phyloP scores from a whole-genome alignment of 2,797 vertebrate species.

The Brachyalestes nurse region DNA sequence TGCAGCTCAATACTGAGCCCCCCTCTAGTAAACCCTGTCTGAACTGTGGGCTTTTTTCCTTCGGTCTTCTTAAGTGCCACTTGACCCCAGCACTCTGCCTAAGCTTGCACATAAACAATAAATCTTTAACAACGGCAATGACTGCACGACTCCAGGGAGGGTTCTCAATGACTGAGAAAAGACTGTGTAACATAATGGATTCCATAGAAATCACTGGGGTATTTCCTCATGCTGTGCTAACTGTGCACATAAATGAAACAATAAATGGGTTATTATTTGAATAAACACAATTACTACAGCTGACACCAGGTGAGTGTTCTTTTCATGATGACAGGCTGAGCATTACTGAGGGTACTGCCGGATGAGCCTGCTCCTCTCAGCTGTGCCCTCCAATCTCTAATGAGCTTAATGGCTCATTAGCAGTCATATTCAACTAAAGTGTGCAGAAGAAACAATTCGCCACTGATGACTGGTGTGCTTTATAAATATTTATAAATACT shows the following conservation, averaged over 20 bases:
- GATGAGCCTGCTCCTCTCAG: conserved; percentile 6
- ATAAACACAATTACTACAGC: not conserved
- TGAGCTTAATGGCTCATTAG: conserved; percentile 25
- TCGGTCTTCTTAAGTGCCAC: conserved; percentile 13
- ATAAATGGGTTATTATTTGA: conserved; percentile 15
- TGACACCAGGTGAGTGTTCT: not conserved
- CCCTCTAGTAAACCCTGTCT: not conserved
- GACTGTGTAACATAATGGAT: not conserved
- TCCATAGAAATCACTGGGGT: not conserved
- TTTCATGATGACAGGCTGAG: not conserved
- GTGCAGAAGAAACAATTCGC: conserved; percentile 11
- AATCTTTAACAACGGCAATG: not conserved
- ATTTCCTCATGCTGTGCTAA: not conserved
- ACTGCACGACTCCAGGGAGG: not conserved
- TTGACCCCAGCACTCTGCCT: conserved; percentile 9
- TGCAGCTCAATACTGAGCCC: not conserved
- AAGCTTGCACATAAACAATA: conserved; percentile 28
- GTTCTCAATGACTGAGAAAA: not conserved
- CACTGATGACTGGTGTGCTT: not conserved
- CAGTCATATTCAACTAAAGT: conserved; percentile 21
- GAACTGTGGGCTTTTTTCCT: conserved; percentile 3
- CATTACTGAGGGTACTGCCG: not conserved
- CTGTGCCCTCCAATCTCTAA: conserved; percentile 13
- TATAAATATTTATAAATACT: conserved; percentile 15
- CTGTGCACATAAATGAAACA: conserved; percentile 7